Evolutionary conservation across 53 echinoderm and acorn worm genomes (phyloP).

Genomic region (Crossaster papposus): DNA sequence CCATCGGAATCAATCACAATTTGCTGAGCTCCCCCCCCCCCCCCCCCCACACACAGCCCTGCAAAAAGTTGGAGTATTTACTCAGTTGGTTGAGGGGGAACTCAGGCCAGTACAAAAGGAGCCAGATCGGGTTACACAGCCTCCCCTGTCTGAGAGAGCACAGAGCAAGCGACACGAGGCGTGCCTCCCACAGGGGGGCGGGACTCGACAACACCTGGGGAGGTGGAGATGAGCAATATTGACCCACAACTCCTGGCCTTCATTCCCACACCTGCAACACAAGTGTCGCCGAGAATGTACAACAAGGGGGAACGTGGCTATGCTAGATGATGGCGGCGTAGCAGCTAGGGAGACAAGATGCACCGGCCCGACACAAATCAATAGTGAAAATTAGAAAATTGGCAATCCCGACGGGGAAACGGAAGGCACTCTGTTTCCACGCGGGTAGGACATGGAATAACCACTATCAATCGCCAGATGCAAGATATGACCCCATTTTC

Average conservation of each 20-base stretch:
- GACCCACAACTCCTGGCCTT: slow-evolving; percentile 64
- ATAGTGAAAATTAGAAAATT: slow-evolving; percentile 64
- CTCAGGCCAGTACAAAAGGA: slow-evolving; percentile 44
- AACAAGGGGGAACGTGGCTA: slow-evolving; percentile 8
- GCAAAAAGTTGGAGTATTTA: slow-evolving; percentile 42
- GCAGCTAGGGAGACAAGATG: slow-evolving; percentile 26
- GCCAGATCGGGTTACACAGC: slow-evolving; percentile 44
- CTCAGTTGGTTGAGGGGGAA: slow-evolving; percentile 54
- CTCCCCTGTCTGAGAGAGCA: slow-evolving; percentile 2
- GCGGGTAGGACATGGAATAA: slow-evolving; percentile 52
- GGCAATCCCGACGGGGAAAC: slow-evolving; percentile 53
- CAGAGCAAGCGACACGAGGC: background rate
- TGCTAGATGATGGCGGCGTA: slow-evolving; percentile 11
- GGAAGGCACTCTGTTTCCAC: slow-evolving; percentile 53
- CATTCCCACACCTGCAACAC: slow-evolving; percentile 48
- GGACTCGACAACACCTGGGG: slow-evolving; percentile 49
- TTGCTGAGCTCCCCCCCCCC: slow-evolving; percentile 7
- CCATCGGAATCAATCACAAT: slow-evolving; percentile 55
- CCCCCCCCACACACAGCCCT: slow-evolving; percentile 24
- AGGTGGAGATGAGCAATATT: slow-evolving; percentile 62
- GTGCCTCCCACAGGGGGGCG: slow-evolving; percentile 29
- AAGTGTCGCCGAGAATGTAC: slow-evolving; percentile 49
- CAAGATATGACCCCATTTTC: background rate
- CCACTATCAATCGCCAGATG: slow-evolving; percentile 19
- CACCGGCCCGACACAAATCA: slow-evolving; percentile 35